These are phyloP conservation scores for Bubo scandiacus DNA, from an alignment of 2,113 vertebrate genomes.

Conservation along the genomic window DNA sequence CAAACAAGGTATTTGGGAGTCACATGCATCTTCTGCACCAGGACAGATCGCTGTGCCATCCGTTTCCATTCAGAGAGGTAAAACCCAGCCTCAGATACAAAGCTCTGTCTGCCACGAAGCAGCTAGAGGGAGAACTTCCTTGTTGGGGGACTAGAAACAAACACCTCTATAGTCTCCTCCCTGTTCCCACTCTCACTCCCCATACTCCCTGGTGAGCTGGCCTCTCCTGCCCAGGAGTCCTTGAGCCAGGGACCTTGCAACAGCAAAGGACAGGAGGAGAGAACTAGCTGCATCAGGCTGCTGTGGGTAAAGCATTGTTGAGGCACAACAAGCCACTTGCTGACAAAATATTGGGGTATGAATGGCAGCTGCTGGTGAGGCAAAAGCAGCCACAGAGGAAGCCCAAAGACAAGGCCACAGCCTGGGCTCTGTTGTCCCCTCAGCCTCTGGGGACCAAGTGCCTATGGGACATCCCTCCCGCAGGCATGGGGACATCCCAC, in stretches of 20 bases:
- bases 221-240: not conserved
- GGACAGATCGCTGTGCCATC: not conserved
- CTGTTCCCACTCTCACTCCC: not conserved
- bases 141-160: not conserved
- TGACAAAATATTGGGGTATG: not conserved
- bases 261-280: not conserved
- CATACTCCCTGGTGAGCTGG: not conserved
- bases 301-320: not conserved
- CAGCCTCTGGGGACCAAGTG: not conserved
- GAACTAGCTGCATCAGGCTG: not conserved
- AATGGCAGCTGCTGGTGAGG: not conserved
- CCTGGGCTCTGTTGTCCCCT: not conserved
- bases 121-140: not conserved
- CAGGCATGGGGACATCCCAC: not conserved
- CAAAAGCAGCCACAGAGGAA: not conserved
- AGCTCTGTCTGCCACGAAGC: not conserved
- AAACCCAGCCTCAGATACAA: not conserved
- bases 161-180: not conserved
- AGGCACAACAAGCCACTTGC: not conserved
- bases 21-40: rapidly evolving
- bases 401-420: not conserved
- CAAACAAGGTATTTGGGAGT: not conserved
- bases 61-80: not conserved
- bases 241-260: not conserved
- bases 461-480: not conserved